These are phyloP conservation scores for Hydractinia echinata DNA, from an alignment of 30 jellyfish, hydroid and myxozoan species.

Conservation along the genomic window DNA sequence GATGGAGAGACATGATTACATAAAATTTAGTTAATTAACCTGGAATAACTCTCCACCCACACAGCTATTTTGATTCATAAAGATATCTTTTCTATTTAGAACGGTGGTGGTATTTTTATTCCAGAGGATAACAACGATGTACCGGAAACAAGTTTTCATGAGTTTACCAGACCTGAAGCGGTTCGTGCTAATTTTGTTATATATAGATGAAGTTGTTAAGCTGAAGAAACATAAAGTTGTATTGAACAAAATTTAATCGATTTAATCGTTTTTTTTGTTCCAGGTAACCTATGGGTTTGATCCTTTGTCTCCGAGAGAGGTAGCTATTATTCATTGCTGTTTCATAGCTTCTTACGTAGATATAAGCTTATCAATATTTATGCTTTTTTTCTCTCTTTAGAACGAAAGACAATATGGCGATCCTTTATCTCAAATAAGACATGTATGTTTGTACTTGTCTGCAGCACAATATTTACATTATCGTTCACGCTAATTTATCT, in stretches of 20 bases:
- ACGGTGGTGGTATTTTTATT: conserved; percentile 80
- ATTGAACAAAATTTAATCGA: not conserved
- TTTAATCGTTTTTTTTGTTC: not conserved
- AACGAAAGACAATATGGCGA: not conserved
- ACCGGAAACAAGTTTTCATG: conserved; percentile 37
- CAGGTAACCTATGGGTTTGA: conserved; percentile 45
- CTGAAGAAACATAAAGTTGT: not conserved
- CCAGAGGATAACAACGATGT: conserved; percentile 53
- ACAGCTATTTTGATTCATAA: not conserved
- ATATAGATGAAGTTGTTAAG: too few relatives aligned
- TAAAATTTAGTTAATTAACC: too few relatives aligned
- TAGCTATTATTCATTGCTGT: not conserved
- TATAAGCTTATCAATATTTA: not conserved
- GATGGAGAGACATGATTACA: too few relatives aligned
- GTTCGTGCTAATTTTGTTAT: not conserved
- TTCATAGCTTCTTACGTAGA: not conserved
- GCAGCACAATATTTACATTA: too few relatives aligned
- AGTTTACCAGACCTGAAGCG: conserved; percentile 48
- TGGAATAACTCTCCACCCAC: not conserved
- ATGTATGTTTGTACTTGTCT: not conserved
- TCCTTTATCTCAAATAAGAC: not conserved
- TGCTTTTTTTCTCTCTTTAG: not conserved
- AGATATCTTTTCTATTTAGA: conserved; percentile 8
- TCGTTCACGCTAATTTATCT: not conserved
- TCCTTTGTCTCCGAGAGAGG: conserved; percentile 66